Percentiles rank a stretch among this genome's conserved stretches.
Conservation (phyloP, 1,140 invertebrate genomes). For the Cataglyphis hispanica region DNA sequence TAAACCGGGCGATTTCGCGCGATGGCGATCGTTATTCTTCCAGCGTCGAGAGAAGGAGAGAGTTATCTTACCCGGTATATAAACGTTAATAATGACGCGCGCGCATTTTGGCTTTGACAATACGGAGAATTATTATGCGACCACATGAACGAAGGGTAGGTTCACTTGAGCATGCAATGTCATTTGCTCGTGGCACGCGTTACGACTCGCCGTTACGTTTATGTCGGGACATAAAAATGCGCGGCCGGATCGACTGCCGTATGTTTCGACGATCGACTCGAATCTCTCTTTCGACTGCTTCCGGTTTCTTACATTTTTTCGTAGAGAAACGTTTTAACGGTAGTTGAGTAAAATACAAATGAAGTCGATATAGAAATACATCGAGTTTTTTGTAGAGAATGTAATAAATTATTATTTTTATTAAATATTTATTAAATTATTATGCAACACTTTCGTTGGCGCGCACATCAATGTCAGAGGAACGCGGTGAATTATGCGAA, state of each 20-base stretch:
- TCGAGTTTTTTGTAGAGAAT: background rate
- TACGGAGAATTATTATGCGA: slow-evolving; percentile 81
- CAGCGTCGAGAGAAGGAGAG: slow-evolving; percentile 71
- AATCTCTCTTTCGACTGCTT: slow-evolving; percentile 62
- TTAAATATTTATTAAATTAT: slow-evolving; percentile 15
- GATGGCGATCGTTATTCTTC: slow-evolving; percentile 76
- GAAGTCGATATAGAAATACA: background rate
- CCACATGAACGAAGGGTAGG: slow-evolving; percentile 37
- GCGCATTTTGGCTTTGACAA: slow-evolving; percentile 77
- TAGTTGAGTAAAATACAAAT: slow-evolving; percentile 10
- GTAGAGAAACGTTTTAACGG: slow-evolving; percentile 42
- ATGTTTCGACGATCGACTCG: slow-evolving; percentile 75
- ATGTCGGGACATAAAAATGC: slow-evolving; percentile 80
- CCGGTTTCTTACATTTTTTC: slow-evolving; percentile 38
- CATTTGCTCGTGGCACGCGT: slow-evolving; percentile 79
- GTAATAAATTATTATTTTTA: too few relatives aligned
- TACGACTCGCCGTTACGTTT: slow-evolving; percentile 81
- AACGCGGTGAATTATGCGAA: background rate
- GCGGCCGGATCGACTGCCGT: slow-evolving; percentile 68
- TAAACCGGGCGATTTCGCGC: slow-evolving; percentile 75
- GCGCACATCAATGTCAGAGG: background rate
- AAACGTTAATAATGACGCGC: slow-evolving; percentile 77
- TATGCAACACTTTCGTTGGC: background rate
- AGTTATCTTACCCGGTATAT: slow-evolving; percentile 79
- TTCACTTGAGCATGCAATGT: slow-evolving; percentile 74